Percentiles rank a stretch among this genome's conserved stretches.
phyloP scores from a whole-genome alignment of 2,113 vertebrate genomes.

The Malurus elegans region DNA sequence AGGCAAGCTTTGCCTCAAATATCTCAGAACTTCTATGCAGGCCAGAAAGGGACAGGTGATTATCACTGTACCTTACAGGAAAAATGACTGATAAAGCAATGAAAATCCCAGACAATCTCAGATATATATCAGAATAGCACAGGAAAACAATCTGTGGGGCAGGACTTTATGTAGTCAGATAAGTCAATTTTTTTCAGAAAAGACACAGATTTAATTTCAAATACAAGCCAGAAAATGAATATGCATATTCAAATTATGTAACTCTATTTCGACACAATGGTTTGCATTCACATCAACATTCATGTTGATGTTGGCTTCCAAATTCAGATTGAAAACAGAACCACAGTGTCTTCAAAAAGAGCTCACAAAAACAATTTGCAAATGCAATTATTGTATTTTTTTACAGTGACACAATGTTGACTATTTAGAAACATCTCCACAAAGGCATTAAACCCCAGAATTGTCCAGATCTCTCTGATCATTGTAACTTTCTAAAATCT shows the following conservation, averaged over 20 bases:
- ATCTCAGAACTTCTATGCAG: background rate
- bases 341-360: background rate
- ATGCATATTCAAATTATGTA: background rate
- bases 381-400: background rate
- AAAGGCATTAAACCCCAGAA: background rate
- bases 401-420: background rate
- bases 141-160: background rate
- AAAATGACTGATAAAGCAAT: background rate
- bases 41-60: background rate
- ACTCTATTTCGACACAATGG: background rate
- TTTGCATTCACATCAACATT: background rate
- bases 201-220: background rate
- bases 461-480: background rate
- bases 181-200: background rate
- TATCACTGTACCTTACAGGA: rapidly evolving
- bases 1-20: background rate
- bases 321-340: conserved; percentile 6
- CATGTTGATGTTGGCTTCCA: background rate
- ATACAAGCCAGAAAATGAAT: background rate
- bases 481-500: background rate
- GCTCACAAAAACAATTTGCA: background rate
- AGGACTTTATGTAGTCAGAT: background rate
- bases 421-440: background rate
- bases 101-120: background rate
- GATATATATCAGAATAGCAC: background rate